Evolutionary conservation across 2,888 invertebrate species (phyloP).

Genomic region (Creontiades dilutus): DNA sequence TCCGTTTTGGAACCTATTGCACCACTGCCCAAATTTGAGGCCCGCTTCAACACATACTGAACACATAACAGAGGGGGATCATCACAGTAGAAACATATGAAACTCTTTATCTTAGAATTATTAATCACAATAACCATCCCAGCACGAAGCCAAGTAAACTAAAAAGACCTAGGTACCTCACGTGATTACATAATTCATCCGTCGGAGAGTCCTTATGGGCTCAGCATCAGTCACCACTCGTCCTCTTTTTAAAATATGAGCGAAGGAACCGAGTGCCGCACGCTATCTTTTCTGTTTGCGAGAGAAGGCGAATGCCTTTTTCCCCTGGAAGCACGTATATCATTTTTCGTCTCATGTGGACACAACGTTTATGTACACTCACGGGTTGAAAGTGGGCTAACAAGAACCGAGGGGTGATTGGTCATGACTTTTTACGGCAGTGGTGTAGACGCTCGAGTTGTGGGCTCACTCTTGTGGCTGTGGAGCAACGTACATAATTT

Average conservation of each 20-base stretch:
- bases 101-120: too few relatives aligned
- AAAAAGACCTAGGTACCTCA: too few relatives aligned
- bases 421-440: not conserved
- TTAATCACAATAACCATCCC: too few relatives aligned
- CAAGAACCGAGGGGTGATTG: not conserved
- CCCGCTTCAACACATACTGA: too few relatives aligned
- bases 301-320: not conserved
- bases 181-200: too few relatives aligned
- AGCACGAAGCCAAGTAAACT: too few relatives aligned
- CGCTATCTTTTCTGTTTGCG: slow-evolving; percentile 1
- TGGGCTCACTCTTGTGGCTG: not conserved
- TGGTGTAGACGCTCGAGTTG: not conserved
- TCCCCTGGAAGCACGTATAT: slow-evolving; percentile 12
- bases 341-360: slow-evolving; percentile 29
- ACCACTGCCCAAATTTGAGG: too few relatives aligned
- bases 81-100: too few relatives aligned
- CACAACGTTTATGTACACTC: slow-evolving; percentile 26
- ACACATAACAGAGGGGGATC: too few relatives aligned
- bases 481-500: too few relatives aligned
- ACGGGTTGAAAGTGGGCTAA: not conserved
- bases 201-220: too few relatives aligned
- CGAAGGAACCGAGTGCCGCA: not conserved
- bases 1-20: too few relatives aligned
- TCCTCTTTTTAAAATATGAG: not conserved
- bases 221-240: slow-evolving; percentile 3